Evolutionary conservation across 2,888 invertebrate genomes (phyloP), one percentile per base, ranked within the genome.

Genomic region (Trissolcus brochymenae): DNA sequence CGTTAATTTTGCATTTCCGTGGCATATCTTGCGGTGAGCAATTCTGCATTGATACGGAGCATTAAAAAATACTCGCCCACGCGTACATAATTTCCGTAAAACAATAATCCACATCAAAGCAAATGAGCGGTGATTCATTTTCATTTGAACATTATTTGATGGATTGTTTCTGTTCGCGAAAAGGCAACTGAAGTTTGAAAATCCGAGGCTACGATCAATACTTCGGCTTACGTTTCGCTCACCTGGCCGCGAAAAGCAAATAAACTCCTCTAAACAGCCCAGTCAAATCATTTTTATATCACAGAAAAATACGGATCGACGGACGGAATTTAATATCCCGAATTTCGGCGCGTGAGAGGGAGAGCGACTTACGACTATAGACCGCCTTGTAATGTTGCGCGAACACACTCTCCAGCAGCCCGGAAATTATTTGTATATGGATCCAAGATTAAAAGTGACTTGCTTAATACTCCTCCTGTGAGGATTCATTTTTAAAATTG

Each of bases 241-340:
- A 64, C 49, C 62, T 43, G 51, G 11, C 57, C 46, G 16, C 16
- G 46, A 46, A 46, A 46, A 46, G 25, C 43, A 56, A 64, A 64
- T 53, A 71, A 56, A 57, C 56, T 35, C 35, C 35, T 11, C 11
- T 46, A 62, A 57, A 43, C 71, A 51, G 53, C 55, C 55, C n/a
- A 57, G 41, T 51, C 21, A 29, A 46, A 71, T 62, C 64, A 72
- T 72, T 72, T 72, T 72, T 35, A 35, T 62, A 71, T 56, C 62
- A 9, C 49, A 17, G 49, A 35, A 35, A 35, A 35, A 35, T 35
- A 35, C 35, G 35, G 35, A 71, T 71, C 40, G 60, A 71, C 21
- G 55, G 40, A n/a, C 51, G 59, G 65, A 72, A 72, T 72, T 72
- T 72, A 59, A 72, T 72, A 72, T 60, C 54, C 40, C 59, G 55